Base-by-base conservation (phyloP, 1,140 invertebrate genomes). In the Drosophila navojoa region DNA sequence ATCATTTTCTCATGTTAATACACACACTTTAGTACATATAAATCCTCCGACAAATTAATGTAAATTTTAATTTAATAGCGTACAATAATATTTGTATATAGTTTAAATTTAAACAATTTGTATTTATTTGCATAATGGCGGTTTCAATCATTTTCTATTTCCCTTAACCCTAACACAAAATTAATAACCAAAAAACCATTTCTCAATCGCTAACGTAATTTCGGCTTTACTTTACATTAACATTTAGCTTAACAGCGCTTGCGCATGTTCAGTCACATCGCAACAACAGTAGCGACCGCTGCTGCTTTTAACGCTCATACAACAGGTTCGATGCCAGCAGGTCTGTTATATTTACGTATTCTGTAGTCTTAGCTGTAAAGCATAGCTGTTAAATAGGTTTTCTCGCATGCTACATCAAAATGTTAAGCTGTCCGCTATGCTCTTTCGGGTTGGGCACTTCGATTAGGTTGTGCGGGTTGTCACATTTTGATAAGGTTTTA, bases 331-430 rank as follows among this genome's bases (percentile, higher is more conserved):
- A 68, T n/a, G 7, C 42, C 25, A 1, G 13, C 49, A 52, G 32
- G 61, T 58, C 61, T 63, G 76, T 60, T 58, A 7, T 10, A 9
- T 52, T 73, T 81, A 25, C 5, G 10, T 50, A 6, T 62, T 38
- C 68, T 68, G 53, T 10, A 7, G 29, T 45, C 13, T 4, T 25
- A 25, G 50, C 16, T 38, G 42, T 44, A 15, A 7, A 15, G n/a
- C 15, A 16, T 6, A 2, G 5, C 32, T 62, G 68, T 38, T 72
- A 19, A 27, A 16, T 11, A 13, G 16, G 11, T 19, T 69, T 69
- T 86, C 54, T 86, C 82, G 82, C 82, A 86, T 87, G 82, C 82
- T 62, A 86, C 45, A 81, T 73, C 0, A n/a, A 22, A 42, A 29
- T 57, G 52, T 53, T 62, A 70, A 25, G 11, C 1, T 9, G 40